Conservation (phyloP, 2,797 vertebrate species). For the Okamejei kenojei region DNA sequence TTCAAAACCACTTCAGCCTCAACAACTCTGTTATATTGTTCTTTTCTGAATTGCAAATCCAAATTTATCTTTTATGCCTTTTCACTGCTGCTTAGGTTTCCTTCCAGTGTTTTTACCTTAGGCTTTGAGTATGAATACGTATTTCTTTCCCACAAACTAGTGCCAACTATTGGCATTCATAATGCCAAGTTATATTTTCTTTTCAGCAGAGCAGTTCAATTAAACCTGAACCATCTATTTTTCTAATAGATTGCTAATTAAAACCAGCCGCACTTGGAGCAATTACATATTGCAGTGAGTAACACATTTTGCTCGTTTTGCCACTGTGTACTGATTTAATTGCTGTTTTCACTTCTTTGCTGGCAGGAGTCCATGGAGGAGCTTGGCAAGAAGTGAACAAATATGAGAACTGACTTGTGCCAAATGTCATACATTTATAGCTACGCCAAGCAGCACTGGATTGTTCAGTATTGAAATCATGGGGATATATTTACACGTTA, state of each 20-base stretch:
- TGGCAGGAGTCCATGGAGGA: neutral
- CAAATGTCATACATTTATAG: neutral
- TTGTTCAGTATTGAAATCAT: neutral
- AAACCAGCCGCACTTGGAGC: neutral
- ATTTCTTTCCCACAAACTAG: neutral
- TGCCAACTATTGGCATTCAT: slow-evolving; percentile 2
- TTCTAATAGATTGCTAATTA: neutral
- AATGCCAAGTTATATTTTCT: neutral
- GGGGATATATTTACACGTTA: neutral
- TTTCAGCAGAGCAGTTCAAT: neutral
- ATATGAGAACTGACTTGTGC: neutral
- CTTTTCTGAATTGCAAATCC: neutral
- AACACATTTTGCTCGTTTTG: slow-evolving; percentile 23
- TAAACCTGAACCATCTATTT: neutral
- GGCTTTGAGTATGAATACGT: neutral
- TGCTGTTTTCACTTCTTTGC: neutral
- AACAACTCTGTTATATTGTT: too few species aligned
- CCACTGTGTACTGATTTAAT: slow-evolving; percentile 2
- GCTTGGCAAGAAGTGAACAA: slow-evolving; percentile 14
- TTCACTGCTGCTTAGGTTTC: neutral
- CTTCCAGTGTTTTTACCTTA: neutral
- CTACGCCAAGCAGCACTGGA: neutral
- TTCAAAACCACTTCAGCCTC: neutral
- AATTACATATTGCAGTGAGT: neutral
- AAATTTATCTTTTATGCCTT: neutral